Percentiles rank a stretch among this genome's conserved stretches.
Evolutionary conservation across 2,797 vertebrate species (phyloP).

Genomic region (Leptoclinus maculatus): DNA sequence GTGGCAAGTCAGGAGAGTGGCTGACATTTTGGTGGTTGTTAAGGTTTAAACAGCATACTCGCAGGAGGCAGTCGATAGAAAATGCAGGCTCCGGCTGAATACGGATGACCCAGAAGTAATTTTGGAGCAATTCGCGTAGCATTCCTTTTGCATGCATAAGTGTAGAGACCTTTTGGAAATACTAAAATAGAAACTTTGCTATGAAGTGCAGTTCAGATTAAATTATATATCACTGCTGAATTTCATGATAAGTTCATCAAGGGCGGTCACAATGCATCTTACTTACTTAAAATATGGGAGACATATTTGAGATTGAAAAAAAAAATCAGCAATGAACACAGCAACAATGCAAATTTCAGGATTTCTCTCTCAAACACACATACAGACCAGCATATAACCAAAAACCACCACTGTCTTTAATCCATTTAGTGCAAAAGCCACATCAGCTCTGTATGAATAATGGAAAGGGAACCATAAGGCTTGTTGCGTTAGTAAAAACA

Average conservation of each 20-base stretch:
- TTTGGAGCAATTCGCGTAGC: conserved; percentile 51
- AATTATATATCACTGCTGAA: conserved; percentile 7
- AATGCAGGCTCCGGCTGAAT: conserved; percentile 51
- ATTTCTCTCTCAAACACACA: conserved; percentile 20
- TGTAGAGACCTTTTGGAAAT: conserved; percentile 71
- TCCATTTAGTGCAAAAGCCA: conserved; percentile 47
- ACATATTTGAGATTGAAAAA: conserved; percentile 8
- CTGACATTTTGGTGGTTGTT: conserved; percentile 78
- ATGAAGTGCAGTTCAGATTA: conserved; percentile 41
- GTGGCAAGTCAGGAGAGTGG: conserved; percentile 66
- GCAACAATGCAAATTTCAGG: conserved; percentile 23
- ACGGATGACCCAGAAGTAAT: conserved; percentile 55
- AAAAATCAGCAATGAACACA: conserved; percentile 6
- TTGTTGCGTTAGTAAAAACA: conserved; percentile 53
- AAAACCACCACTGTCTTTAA: conserved; percentile 35
- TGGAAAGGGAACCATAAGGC: conserved; percentile 1
- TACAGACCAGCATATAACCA: conserved; percentile 24
- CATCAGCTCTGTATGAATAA: conserved; percentile 55
- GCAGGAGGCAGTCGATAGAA: conserved; percentile 61
- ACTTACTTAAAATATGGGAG: background rate
- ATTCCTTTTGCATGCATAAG: conserved; percentile 63
- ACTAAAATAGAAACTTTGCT: conserved; percentile 57
- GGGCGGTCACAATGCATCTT: background rate
- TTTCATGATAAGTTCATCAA: conserved; percentile 25
- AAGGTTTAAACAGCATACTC: conserved; percentile 70